Conservation (phyloP, 2,888 invertebrate species). For the Pycnomerus fuliginosus region DNA sequence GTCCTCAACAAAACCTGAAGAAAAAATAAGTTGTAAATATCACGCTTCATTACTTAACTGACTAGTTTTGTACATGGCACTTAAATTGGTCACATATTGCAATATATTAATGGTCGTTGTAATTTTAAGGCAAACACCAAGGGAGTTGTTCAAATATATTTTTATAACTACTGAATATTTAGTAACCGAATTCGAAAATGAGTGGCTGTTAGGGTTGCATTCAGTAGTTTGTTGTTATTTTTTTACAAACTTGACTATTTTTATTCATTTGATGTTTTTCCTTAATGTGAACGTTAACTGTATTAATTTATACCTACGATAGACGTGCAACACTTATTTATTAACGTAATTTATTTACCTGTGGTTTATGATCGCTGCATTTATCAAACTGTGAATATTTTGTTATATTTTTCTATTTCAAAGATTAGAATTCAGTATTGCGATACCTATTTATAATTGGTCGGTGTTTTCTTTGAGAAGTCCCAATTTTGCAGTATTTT, state of each 20-base stretch:
- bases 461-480: slow-evolving; percentile 9
- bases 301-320: slow-evolving; percentile 26
- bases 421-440: slow-evolving; percentile 7
- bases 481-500: slow-evolving; percentile 5
- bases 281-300: slow-evolving; percentile 17
- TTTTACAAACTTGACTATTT: slow-evolving; percentile 20
- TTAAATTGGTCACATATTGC: slow-evolving; percentile 18
- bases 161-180: slow-evolving; percentile 19
- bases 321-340: slow-evolving; percentile 26
- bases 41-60: slow-evolving; percentile 2
- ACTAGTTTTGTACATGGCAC: slow-evolving; percentile 17
- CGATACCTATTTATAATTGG: not conserved
- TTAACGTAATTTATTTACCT: slow-evolving; percentile 29
- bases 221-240: slow-evolving; percentile 15
- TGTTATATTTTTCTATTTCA: slow-evolving; percentile 14
- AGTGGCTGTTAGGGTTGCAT: slow-evolving; percentile 10
- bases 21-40: slow-evolving; percentile 35
- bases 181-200: slow-evolving; percentile 3
- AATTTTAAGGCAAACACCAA: slow-evolving; percentile 16
- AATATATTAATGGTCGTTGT: slow-evolving; percentile 13
- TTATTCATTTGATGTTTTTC: slow-evolving; percentile 22
- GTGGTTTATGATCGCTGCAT: slow-evolving; percentile 24
- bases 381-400: slow-evolving; percentile 28
- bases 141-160: slow-evolving; percentile 14
- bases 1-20: slow-evolving; percentile 43